A percentile compares a stretch with the other conserved stretches of the same genome.
Evolutionary conservation across 2,888 invertebrate species (phyloP).

Genomic region (Strigamia transsilvanica): DNA sequence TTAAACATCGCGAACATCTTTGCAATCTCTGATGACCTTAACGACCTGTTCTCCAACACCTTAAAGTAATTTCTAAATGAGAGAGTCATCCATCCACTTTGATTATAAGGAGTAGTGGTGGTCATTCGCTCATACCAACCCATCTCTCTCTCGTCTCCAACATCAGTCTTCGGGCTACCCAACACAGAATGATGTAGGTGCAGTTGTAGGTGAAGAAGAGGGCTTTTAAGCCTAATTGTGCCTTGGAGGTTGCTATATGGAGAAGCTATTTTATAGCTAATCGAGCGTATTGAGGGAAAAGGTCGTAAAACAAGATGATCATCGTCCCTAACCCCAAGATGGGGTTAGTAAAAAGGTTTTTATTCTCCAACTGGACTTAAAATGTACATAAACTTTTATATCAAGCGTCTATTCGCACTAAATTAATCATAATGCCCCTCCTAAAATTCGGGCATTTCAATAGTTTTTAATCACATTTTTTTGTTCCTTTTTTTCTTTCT

Average conservation of each 20-base stretch:
- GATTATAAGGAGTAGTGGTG: not conserved
- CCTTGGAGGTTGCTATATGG: slow-evolving; percentile 3
- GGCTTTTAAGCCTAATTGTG: slow-evolving; percentile 39
- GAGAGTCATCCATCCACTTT: not conserved
- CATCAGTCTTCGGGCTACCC: not conserved
- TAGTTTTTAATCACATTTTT: slow-evolving; percentile 16
- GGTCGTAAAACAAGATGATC: slow-evolving; percentile 39
- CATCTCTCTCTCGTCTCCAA: not conserved
- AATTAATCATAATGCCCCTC: slow-evolving; percentile 5
- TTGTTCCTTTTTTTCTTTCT: too few relatives aligned
- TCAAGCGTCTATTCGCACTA: not conserved
- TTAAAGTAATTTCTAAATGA: slow-evolving; percentile 43
- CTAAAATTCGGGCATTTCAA: not conserved
- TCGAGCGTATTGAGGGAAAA: slow-evolving; percentile 38
- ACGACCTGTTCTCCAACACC: not conserved
- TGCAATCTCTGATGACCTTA: slow-evolving; percentile 10
- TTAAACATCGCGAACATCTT: slow-evolving; percentile 2
- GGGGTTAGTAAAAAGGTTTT: slow-evolving; percentile 12
- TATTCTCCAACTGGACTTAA: slow-evolving; percentile 33
- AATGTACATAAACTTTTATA: slow-evolving; percentile 31
- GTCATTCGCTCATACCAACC: not conserved
- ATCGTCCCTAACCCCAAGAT: slow-evolving; percentile 41
- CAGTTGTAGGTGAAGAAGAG: slow-evolving; percentile 35
- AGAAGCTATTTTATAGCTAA: slow-evolving; percentile 33
- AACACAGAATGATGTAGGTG: slow-evolving; percentile 25